phyloP scores from a whole-genome alignment of 2,113 vertebrate species.

The Hypanus sabinus region DNA sequence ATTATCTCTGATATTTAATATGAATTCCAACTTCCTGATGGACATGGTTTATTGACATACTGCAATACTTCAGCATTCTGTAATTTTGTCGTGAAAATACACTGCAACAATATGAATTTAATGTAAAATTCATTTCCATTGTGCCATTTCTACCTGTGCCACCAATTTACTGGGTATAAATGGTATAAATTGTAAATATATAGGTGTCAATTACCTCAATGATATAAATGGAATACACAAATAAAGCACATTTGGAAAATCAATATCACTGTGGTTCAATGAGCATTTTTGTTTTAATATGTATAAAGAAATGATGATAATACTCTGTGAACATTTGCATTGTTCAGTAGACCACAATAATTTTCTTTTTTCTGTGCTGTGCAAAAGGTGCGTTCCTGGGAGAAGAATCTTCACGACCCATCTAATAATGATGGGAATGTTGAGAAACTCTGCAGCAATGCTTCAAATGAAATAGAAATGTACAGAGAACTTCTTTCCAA shows the following conservation, averaged over 20 bases:
- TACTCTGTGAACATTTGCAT: background rate
- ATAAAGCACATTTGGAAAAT: background rate
- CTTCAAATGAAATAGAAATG: slow-evolving; percentile 45
- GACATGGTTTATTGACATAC: background rate
- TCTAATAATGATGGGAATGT: slow-evolving; percentile 39
- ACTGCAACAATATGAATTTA: background rate
- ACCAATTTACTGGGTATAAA: too few species aligned
- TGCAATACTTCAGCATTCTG: background rate
- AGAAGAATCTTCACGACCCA: slow-evolving; percentile 51
- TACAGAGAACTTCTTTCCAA: slow-evolving; percentile 49
- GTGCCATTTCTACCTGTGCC: too few species aligned
- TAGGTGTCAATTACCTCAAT: too few species aligned
- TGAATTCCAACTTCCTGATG: background rate
- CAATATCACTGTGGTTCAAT: background rate
- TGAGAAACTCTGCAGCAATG: slow-evolving; percentile 46
- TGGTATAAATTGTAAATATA: too few species aligned
- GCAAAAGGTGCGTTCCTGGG: slow-evolving; percentile 52
- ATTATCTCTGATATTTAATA: background rate
- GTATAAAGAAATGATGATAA: background rate
- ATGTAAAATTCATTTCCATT: background rate
- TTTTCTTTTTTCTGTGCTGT: slow-evolving; percentile 2
- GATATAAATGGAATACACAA: background rate
- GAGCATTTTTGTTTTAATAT: background rate
- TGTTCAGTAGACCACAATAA: background rate
- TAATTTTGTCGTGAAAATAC: background rate